Evolutionary conservation across 37 sponge, comb jelly and placozoan genomes (phyloP), one percentile per base, ranked within the genome.

Genomic region (Dysidea cf. avara): DNA sequence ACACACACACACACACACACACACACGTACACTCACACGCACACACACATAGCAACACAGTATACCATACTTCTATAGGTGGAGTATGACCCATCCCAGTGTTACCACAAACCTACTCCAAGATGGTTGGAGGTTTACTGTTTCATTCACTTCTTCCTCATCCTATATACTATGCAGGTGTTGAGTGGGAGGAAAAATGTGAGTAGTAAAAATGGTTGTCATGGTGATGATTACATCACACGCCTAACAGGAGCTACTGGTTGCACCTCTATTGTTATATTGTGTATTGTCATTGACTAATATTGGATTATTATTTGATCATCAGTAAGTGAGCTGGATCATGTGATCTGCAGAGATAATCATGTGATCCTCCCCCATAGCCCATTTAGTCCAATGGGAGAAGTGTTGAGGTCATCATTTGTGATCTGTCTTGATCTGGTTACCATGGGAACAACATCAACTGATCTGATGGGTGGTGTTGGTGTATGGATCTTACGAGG

Each of bases 251-350:
- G 39, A 12, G n/a, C n/a, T 83, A 34, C 21, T 69, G 38, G 51
- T 65, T 17, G 14, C 77, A 36, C 32, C 24, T 7, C 0, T 75
- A 40, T 57, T 80, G 24, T 2, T 56, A 0, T 92, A 69, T 53
- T 51, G 79, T 56, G 53, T 76, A 1, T 75, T 70, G 35, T 79
- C 84, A 9, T 61, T 92, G 26, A 86, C 84, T n/a, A 64, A 80
- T 53, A 68, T 92, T 64, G 92, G 92, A 56, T 67, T 90, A 40
- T 78, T 90, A 53, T 76, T 85, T 37, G 91, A 90, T 40, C 68
- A 24, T 6, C 71, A 53, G 77, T 76, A 36, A 64, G 77, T 43
- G 7, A 43, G 5, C 7, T 43, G 46, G 9, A 12, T 43, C 46
- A 43, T 43, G 46, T 43, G 46, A 43, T 43, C 46, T 9, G 9